Evolutionary conservation across 2,888 invertebrate species (phyloP).

Genomic region (Drosophila falleni): DNA sequence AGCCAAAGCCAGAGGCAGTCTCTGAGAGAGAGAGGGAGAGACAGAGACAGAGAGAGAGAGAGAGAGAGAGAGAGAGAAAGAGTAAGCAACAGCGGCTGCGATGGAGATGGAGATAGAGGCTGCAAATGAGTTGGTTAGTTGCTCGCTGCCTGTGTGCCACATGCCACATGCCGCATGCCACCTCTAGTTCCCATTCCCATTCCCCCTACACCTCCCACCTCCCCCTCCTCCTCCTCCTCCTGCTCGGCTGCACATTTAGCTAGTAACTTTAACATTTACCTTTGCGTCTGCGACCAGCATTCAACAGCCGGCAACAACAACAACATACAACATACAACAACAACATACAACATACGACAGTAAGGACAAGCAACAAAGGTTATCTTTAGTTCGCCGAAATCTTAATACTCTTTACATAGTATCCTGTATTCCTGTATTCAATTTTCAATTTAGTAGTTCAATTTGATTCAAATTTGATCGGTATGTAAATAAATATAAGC

Average conservation of each 20-base stretch:
- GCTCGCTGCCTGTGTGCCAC: slow-evolving; percentile 17
- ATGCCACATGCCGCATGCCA: slow-evolving; percentile 9
- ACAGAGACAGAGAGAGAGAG: slow-evolving; percentile 13
- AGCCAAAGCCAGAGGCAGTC: slow-evolving; percentile 41
- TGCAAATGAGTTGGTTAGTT: slow-evolving; percentile 62
- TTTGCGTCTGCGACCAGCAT: slow-evolving; percentile 51
- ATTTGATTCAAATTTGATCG: too few species aligned
- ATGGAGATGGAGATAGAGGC: slow-evolving; percentile 25
- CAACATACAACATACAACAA: slow-evolving; percentile 5
- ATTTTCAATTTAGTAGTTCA: too few species aligned
- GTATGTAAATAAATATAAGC: too few species aligned
- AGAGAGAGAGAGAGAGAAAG: slow-evolving; percentile 19
- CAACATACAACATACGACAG: background rate
- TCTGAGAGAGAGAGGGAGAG: slow-evolving; percentile 14
- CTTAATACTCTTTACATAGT: background rate
- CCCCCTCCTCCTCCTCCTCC: background rate
- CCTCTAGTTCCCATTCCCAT: background rate
- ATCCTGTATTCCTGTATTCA: too few species aligned
- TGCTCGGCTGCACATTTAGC: slow-evolving; percentile 54
- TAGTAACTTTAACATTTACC: slow-evolving; percentile 74
- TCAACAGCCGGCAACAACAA: slow-evolving; percentile 19
- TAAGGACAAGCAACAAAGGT: background rate
- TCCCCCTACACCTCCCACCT: too few species aligned
- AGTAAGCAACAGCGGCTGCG: slow-evolving; percentile 1
- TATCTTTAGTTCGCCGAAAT: background rate